Evolutionary conservation across 2,888 invertebrate genomes (phyloP).

Genomic region (Poecilobothrus nobilitatus): DNA sequence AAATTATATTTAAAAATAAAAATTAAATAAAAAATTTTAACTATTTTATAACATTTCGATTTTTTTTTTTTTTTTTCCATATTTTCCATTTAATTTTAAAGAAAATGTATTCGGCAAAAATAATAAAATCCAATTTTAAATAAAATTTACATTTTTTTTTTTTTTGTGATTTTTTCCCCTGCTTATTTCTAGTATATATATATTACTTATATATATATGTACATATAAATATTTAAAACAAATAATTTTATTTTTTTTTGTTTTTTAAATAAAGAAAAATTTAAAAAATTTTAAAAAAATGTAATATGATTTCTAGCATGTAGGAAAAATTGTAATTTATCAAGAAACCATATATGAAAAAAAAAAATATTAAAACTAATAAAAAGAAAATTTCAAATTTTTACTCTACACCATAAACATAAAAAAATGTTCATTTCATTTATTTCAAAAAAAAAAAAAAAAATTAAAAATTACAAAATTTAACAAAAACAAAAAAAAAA

Average conservation of each 20-base stretch:
- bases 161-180: no score
- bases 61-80: not conserved
- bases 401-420: constrained; percentile 11
- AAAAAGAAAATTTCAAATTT: constrained; percentile 1
- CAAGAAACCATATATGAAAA: constrained; percentile 7
- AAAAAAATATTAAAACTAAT: constrained; percentile 8
- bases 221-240: no score
- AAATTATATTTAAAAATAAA: constrained; percentile 2
- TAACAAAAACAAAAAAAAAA: no score
- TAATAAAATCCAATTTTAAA: no score
- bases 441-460: constrained; percentile 13
- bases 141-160: no score
- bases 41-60: no score
- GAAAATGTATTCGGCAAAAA: no score
- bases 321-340: constrained; percentile 12
- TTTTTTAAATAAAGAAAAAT: not conserved
- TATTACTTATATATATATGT: not conserved
- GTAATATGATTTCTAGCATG: constrained; percentile 8
- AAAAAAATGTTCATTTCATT: no score
- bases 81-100: no score
- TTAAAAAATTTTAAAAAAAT: not conserved
- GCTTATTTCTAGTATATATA: not conserved
- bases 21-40: not conserved
- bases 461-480: no score
- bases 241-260: no score